Percentiles rank a stretch among this genome's conserved stretches.
Conservation (phyloP, 2,888 invertebrate genomes). For the Unio delphinus region DNA sequence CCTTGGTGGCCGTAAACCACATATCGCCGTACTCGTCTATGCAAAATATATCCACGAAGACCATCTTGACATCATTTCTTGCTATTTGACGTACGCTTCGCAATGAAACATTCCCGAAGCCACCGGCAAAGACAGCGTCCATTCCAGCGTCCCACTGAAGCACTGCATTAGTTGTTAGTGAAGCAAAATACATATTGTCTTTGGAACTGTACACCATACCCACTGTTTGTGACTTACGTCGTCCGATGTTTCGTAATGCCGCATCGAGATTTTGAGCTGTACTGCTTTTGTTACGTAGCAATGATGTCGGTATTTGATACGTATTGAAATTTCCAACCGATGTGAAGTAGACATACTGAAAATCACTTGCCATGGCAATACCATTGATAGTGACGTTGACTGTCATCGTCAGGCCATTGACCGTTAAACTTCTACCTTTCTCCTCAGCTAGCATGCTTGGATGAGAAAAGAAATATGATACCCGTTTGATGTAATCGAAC, state of each 20-base stretch:
- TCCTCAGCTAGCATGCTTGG: constrained; percentile 20
- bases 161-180: constrained; percentile 4
- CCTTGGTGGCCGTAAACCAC: constrained; percentile 43
- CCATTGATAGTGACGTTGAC: constrained; percentile 23
- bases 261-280: constrained; percentile 10
- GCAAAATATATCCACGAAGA: constrained; percentile 30
- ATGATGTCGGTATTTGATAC: constrained; percentile 25
- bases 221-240: constrained; percentile 21
- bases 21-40: constrained; percentile 33
- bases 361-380: constrained; percentile 31
- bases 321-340: constrained; percentile 16
- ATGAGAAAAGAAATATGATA: constrained; percentile 28
- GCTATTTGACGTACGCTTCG: background rate
- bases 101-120: no score
- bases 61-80: constrained; percentile 10
- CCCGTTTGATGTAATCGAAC: constrained; percentile 19
- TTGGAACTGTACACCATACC: constrained; percentile 29
- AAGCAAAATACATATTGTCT: constrained; percentile 23
- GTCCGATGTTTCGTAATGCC: constrained; percentile 22
- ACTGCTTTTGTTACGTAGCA: constrained; percentile 8
- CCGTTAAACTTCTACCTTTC: constrained; percentile 5
- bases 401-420: constrained; percentile 7
- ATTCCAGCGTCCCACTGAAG: constrained; percentile 17
- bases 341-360: constrained; percentile 22
- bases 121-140: no score